These are phyloP conservation scores for Temnothorax nylanderi DNA, from an alignment of 1,140 invertebrate species.

Conservation along the genomic window DNA sequence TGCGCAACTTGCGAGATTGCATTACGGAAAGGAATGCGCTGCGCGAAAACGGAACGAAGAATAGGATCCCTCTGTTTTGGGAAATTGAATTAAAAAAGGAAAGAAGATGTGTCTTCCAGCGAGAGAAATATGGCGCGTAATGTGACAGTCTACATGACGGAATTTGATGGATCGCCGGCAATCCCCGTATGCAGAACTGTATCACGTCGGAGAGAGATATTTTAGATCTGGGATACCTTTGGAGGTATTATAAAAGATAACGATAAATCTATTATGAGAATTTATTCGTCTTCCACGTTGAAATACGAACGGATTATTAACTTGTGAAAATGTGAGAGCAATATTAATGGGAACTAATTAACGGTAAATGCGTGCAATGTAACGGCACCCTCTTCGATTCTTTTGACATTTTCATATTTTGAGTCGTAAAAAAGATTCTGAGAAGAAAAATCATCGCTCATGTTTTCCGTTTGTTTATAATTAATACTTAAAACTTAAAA, in stretches of 20 bases:
- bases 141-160: neutral
- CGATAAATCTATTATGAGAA: neutral
- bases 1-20: neutral
- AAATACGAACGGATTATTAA: neutral
- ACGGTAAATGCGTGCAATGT: neutral
- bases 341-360: neutral
- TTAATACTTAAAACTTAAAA: too few relatives aligned
- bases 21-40: neutral
- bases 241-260: neutral
- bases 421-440: too few relatives aligned
- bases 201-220: neutral
- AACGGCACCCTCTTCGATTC: too few relatives aligned
- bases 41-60: neutral
- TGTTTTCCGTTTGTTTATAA: too few relatives aligned
- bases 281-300: neutral
- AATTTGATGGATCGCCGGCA: neutral
- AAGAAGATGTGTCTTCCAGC: neutral
- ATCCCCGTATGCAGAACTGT: neutral
- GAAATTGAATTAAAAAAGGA: constrained; percentile 10
- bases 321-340: neutral
- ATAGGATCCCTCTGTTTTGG: neutral
- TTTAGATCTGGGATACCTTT: neutral
- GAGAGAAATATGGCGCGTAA: neutral
- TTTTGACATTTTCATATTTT: too few relatives aligned
- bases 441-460: too few relatives aligned